A percentile compares a stretch with the other conserved stretches of the same genome.
Conservation (phyloP, 2,797 vertebrate genomes). For the Xiphorhynchus erythropygius region DNA sequence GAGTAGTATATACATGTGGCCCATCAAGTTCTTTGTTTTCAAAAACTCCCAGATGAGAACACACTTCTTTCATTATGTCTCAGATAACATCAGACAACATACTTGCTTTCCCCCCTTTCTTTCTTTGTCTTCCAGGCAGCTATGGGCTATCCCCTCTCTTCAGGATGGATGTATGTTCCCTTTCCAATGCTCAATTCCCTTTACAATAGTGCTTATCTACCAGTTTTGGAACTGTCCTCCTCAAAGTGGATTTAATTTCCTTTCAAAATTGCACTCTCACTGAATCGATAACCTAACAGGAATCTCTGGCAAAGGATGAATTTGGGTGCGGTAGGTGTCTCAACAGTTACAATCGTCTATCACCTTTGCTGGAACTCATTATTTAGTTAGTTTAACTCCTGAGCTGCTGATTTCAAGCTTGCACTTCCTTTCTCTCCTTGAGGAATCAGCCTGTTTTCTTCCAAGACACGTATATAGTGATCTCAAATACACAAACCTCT, state of each 20-base stretch:
- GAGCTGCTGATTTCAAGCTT: neutral
- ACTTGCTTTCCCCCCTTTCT: neutral
- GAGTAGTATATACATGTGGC: neutral
- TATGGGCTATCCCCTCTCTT: neutral
- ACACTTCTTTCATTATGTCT: neutral
- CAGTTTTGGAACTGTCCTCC: neutral
- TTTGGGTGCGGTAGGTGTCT: neutral
- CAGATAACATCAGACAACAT: neutral
- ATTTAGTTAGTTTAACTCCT: neutral
- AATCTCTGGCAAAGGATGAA: neutral
- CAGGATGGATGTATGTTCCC: neutral
- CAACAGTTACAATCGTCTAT: neutral
- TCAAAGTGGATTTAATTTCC: slow-evolving; percentile 11
- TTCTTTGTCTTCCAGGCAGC: neutral
- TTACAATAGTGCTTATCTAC: slow-evolving; percentile 5
- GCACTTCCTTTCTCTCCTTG: neutral
- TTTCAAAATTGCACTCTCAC: slow-evolving; percentile 4
- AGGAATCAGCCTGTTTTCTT: neutral
- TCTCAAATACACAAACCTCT: neutral
- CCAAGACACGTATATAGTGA: neutral
- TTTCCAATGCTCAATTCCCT: neutral
- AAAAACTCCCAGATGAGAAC: neutral
- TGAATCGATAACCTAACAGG: neutral
- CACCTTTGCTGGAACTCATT: neutral
- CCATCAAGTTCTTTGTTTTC: neutral